Base-by-base conservation (phyloP, 2,797 vertebrate species). In the Neomorphus geoffroyi region DNA sequence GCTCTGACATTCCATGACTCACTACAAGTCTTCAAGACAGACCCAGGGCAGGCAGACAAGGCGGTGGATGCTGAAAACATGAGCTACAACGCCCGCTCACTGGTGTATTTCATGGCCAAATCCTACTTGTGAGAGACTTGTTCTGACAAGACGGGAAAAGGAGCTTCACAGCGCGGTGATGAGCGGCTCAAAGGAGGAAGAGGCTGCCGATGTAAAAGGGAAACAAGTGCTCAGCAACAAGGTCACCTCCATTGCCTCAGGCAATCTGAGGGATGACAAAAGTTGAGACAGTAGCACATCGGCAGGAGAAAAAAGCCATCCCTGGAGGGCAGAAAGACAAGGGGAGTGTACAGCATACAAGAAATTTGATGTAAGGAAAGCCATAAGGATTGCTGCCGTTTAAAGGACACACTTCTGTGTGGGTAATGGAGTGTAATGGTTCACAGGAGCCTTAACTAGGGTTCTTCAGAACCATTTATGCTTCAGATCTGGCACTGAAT, bases 241-340 rank as follows among this genome's bases (percentile, higher is more conserved):
- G 96, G 97, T 96, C 95, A 97, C 91, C 95, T 86, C 51, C 70
- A 18, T 37, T 41, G 97, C 97, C 97, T 97, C 91, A 54, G 97
- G 97, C 97, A 45, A 97, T 95, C 65, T 14, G 14, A 60, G 64
- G 43, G 77, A 96, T 96, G 97, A 97, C 95, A 94, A 97, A 96
- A 97, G 96, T 96, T 92, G 81, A 94, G 92, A 58, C 32, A 6
- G 96, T 97, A 90, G 89, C 94, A 81, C 86, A 66, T 75, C 61
- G 30, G 94, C 92, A 97, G 86, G 94, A 94, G 96, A 94, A 96
- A 96, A 97, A 97, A 96, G 93, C 88, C 79, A 82, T 90, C 92
- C 96, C 97, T 88, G 60, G 96, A 96, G 96, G 93, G 84, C 35
- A 46, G 67, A 28, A 21, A 61, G 79, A 60, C 60, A 78, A 32